Evolutionary conservation across 1,140 invertebrate species (phyloP), one percentile per base, ranked within the genome.

Genomic region (Frieseomelitta varia): DNA sequence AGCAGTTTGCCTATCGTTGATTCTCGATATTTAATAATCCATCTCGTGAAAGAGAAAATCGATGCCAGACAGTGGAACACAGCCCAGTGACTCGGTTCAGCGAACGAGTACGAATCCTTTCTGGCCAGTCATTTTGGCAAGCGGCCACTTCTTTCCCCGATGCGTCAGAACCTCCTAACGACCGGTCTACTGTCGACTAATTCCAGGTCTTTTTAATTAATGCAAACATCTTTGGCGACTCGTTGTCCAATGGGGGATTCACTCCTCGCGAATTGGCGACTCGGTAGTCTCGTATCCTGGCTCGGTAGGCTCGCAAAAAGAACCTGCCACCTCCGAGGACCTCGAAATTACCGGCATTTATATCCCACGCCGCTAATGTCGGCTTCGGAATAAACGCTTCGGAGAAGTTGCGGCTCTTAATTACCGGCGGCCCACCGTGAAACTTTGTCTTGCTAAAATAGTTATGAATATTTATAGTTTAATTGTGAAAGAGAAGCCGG

Each of bases 131-230:
- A n/a, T 63, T 72, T 79, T 80, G 83, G 63, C 63, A 19, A 24
- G 39, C 17, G 27, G 77, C 82, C 82, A 84, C 56, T 61, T 47
- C 71, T 55, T 88, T 82, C 74, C 61, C 56, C 63, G 6, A 14
- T 58, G 61, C 21, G 68, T 71, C 77, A 79, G 79, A 69, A 79
- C 83, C 55, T 65, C 56, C 69, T 85, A 88, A 88, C 86, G 83
- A 85, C 80, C 79, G 24, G 21, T 15, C n/a, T 39, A 47, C 75
- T 58, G 56, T 65, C 77, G 73, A 83, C 80, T 89, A 89, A 89
- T 89, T 88, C 80, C 73, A 73, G 68, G 56, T 58, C 81, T 80
- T 77, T 85, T 56, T 86, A 86, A 89, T 89, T 89, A 88, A 88
- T 88, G 88, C 83, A 85, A 85, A 85, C 76, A 88, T 81, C 74